phyloP scores from a whole-genome alignment of 2,888 invertebrate genomes.

The Mythimna pallens region DNA sequence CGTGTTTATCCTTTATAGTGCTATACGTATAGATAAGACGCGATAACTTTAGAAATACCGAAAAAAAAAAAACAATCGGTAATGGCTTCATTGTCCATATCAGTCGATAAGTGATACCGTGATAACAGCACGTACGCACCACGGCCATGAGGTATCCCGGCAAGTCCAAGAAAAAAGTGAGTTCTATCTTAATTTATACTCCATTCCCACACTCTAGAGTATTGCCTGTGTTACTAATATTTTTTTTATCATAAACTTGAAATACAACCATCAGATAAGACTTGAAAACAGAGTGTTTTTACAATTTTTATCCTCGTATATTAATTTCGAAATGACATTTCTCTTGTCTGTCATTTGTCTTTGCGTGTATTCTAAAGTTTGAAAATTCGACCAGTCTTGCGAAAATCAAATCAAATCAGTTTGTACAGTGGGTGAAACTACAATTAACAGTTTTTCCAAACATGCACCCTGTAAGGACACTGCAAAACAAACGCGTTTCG shows the following conservation, averaged over 20 bases:
- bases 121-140: constrained; percentile 44
- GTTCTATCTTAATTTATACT: constrained; percentile 24
- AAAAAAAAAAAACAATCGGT: constrained; percentile 59
- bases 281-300: neutral
- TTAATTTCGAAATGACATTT: too few relatives aligned
- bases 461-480: too few relatives aligned
- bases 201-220: neutral
- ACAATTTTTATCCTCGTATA: too few relatives aligned
- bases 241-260: neutral
- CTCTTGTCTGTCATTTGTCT: too few relatives aligned
- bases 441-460: too few relatives aligned
- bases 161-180: constrained; percentile 65
- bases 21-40: constrained; percentile 35
- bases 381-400: too few relatives aligned
- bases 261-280: neutral
- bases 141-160: constrained; percentile 46
- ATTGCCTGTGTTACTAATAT: neutral
- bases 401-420: too few relatives aligned
- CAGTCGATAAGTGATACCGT: constrained; percentile 52
- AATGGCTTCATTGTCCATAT: constrained; percentile 54
- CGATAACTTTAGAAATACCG: constrained; percentile 50
- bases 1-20: neutral
- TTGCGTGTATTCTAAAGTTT: too few relatives aligned
- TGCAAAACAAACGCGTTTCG: too few relatives aligned
- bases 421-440: too few relatives aligned